Base-by-base conservation (phyloP, 2,888 invertebrate genomes). In the Epiblema foenella region DNA sequence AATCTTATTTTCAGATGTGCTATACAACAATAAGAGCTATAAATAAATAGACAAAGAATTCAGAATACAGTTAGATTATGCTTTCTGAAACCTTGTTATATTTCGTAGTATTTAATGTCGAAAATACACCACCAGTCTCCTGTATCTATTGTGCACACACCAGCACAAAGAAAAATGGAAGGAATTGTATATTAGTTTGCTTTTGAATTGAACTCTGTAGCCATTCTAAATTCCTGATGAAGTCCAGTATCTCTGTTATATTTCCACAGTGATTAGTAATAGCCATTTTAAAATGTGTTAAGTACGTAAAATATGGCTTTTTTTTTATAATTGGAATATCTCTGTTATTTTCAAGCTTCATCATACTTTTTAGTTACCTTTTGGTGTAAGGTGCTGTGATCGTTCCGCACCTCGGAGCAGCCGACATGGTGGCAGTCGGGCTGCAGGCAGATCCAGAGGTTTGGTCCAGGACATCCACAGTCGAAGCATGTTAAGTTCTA, bases 381-480 rank as follows among this genome's bases (percentile, higher is more conserved):
- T 84, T 96, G 96, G 88, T 98, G 98, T 73, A 94, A 86, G 20
- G 96, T 96, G 85, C 97, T 97, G 86, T 98, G 98, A 85, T 98
- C 98, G 82, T 96, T 95, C 75, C 95, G 95, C 57, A 95, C 95
- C 85, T 97, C 97, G 3, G 97, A 96, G 90, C 98, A 98, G 68
- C 98, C 97, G 57, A 97, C 94, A 83, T 95, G 96, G 68, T 95
- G 94, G 85, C 98, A 98, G 65, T 96, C 96, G 51, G 95, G 95
- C 82, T 96, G 95, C 69, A 98, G 91, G 82, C 98, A 98, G 72
- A 98, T 95, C 98, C 98, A 98, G 68, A 98, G 94, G 86, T 97
- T 97, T 63, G 96, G 96, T 1, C 97, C 97, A 12, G 94, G 89
- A 75, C 95, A 95, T 51, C 95, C 94, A 81, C 98, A 98, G 79